Evolutionary conservation across 2,888 invertebrate species (phyloP), one percentile per base, ranked within the genome.

Genomic region (Sinotaia quadrata): DNA sequence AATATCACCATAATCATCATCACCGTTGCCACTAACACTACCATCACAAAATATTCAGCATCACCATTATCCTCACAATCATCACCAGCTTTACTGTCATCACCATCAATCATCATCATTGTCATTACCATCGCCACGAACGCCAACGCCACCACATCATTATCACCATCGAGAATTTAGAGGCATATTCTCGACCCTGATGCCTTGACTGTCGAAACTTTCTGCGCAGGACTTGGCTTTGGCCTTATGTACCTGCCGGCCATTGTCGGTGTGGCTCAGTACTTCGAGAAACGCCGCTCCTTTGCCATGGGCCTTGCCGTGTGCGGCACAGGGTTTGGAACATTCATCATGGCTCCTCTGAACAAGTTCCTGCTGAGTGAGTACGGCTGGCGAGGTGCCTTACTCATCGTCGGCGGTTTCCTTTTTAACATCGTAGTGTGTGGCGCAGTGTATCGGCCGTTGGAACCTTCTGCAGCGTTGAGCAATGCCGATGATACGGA

Each of bases 231-330:
- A 49, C 89, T 97, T 58, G 98, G 99, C 24, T 95, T 98, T 82
- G 98, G 98, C 0, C 91, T 99, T 75, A 98, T 99, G 87, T 99
- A 98, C 88, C 91, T 99, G 70, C 98, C 99, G 0, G 98, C 98
- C 67, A 98, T 99, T 79, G 97, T 98, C 67, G 95, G 95, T 87
- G 98, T 99, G 41, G 97, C 97, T 2, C 95, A 94, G 80, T 99
- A 98, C 91, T 99, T 99, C 87, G 98, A 99, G 87, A 94, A 94
- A 81, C 93, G 93, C 81, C 92, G 98, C 67, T 95, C 98, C 44
- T 91, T 98, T 81, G 98, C 99, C 7, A 99, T 98, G 0, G 98
- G 97, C 24, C 93, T 97, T 72, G 96, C 96, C 0, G 97, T 96
- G 0, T 96, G 96, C 85, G 98, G 98, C 3, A 97, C 98, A 0